Conservation (phyloP, 2,113 vertebrate species). For the Eubucco bourcierii region DNA sequence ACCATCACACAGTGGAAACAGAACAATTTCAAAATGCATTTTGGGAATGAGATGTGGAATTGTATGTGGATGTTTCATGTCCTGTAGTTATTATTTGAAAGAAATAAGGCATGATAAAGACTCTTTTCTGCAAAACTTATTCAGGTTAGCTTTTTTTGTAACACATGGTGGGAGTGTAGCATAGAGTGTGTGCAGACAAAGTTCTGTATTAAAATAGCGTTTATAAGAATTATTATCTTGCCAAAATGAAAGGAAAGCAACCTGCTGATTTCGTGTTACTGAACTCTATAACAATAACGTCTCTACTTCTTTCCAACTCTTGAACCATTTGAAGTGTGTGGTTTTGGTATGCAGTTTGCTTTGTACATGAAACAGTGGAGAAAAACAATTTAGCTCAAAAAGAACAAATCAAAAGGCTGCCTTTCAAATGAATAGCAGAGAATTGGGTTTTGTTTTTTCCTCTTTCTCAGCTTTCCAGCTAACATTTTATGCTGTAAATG, state of each 20-base stretch:
- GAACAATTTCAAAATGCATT: conserved; percentile 44
- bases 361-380: conserved; percentile 55
- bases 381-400: conserved; percentile 59
- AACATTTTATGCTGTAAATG: conserved; percentile 46
- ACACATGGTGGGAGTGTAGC: neutral
- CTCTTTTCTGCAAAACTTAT: neutral
- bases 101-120: neutral
- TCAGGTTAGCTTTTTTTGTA: neutral
- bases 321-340: conserved; percentile 33
- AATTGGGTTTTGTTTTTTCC: neutral
- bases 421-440: neutral
- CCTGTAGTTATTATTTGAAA: neutral
- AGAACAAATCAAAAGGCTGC: conserved; percentile 37
- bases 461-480: conserved; percentile 32
- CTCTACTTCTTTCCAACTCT: conserved; percentile 13
- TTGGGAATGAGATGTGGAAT: conserved; percentile 44
- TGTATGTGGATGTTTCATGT: neutral
- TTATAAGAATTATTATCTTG: conserved; percentile 8
- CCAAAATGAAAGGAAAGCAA: conserved; percentile 44
- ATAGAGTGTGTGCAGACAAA: neutral
- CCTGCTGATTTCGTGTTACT: conserved; percentile 6
- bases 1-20: neutral
- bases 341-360: conserved; percentile 64
- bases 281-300: conserved; percentile 19
- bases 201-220: neutral